Evolutionary conservation across 2,113 vertebrate genomes (phyloP).

Genomic region (Nycticorax nycticorax): DNA sequence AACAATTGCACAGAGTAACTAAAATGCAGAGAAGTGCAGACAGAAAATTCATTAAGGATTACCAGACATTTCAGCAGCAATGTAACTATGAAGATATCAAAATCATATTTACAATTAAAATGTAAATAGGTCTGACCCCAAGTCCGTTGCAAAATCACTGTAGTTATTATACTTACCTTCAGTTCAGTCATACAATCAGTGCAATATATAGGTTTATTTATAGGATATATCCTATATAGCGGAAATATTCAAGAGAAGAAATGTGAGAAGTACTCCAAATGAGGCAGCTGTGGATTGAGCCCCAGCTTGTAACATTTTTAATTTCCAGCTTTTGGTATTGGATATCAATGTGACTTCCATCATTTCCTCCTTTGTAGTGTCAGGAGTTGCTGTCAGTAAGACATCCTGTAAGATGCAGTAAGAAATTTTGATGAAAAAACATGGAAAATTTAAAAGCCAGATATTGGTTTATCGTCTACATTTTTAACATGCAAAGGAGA

Average conservation of each 20-base stretch:
- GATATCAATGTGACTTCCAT: neutral
- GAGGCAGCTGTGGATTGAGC: neutral
- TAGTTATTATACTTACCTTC: neutral
- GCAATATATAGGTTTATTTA: neutral
- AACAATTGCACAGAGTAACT: neutral
- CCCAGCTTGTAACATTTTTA: neutral
- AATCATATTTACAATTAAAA: neutral
- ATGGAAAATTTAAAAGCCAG: neutral
- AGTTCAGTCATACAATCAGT: neutral
- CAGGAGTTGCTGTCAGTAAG: neutral
- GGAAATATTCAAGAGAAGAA: neutral
- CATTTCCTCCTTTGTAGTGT: neutral
- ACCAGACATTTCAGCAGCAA: neutral
- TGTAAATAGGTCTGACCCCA: neutral
- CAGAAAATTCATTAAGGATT: neutral
- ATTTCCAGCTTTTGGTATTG: neutral
- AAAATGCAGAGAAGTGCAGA: neutral
- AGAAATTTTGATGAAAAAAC: neutral
- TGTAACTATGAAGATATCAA: neutral
- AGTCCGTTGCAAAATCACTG: neutral
- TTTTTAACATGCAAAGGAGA: neutral
- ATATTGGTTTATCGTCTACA: neutral
- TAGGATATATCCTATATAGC: neutral
- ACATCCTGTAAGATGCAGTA: neutral
- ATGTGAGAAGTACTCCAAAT: neutral